phyloP scores from a whole-genome alignment of 2,113 vertebrate species.

The Crotophaga sulcirostris region DNA sequence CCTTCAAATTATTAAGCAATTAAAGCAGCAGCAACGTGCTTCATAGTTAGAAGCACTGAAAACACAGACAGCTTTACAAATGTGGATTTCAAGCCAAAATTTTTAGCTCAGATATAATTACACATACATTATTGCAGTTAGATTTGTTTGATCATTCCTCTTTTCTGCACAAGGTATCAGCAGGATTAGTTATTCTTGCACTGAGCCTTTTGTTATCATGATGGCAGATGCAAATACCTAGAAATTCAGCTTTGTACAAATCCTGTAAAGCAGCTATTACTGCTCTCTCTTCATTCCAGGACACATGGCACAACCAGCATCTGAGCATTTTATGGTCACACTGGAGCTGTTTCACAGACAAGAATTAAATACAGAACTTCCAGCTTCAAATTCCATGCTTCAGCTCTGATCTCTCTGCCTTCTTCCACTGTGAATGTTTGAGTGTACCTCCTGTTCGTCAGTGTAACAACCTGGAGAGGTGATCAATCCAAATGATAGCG shows the following conservation, averaged over 20 bases:
- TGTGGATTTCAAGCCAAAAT: neutral
- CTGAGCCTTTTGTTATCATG: neutral
- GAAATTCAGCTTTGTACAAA: neutral
- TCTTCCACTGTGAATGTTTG: neutral
- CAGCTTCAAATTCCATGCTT: neutral
- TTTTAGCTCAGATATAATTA: neutral
- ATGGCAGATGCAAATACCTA: neutral
- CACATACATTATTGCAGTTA: neutral
- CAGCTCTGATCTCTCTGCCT: neutral
- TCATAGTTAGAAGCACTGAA: neutral
- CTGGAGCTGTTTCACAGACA: neutral
- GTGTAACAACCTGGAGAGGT: neutral
- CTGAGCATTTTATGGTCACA: neutral
- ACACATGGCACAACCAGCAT: fast-evolving
- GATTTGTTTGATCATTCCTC: neutral
- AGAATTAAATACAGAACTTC: neutral
- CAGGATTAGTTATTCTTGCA: neutral
- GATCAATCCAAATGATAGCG: neutral
- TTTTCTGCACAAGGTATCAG: neutral
- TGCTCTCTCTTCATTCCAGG: neutral
- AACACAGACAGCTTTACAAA: neutral
- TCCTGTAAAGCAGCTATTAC: neutral
- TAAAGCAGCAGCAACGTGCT: neutral
- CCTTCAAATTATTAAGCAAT: constrained; percentile 9
- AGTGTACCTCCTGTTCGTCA: neutral